Percentiles rank a stretch among this genome's conserved stretches.
Conservation (phyloP, 2,888 invertebrate species). For the Amphiduros pacificus region DNA sequence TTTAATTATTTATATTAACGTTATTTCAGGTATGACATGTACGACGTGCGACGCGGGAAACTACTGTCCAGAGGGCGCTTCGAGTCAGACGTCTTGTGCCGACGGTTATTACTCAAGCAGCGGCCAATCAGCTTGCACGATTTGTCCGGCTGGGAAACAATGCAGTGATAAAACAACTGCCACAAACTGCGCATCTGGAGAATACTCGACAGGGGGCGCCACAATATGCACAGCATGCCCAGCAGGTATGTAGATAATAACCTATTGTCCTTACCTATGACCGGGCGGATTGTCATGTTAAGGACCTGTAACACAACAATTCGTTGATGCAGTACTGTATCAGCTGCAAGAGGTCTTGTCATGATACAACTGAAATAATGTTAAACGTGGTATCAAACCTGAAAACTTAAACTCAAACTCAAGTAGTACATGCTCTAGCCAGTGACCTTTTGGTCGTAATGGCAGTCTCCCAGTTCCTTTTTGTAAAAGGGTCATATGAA, state of each 20-base stretch:
- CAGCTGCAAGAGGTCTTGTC: too few species aligned
- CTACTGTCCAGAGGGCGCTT: slow-evolving; percentile 46
- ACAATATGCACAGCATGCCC: slow-evolving; percentile 38
- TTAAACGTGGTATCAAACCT: too few species aligned
- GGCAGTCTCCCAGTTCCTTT: too few species aligned
- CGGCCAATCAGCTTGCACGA: slow-evolving; percentile 16
- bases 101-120: slow-evolving; percentile 42
- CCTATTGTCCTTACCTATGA: background rate
- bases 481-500: too few species aligned
- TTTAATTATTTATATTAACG: background rate
- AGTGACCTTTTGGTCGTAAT: too few species aligned
- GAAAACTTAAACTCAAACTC: too few species aligned
- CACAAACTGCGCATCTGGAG: slow-evolving; percentile 43
- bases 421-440: too few species aligned
- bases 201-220: slow-evolving; percentile 37
- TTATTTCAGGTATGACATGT: slow-evolving; percentile 40
- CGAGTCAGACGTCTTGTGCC: slow-evolving; percentile 37
- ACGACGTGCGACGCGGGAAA: slow-evolving; percentile 46
- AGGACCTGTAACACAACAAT: too few species aligned
- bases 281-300: background rate
- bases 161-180: slow-evolving; percentile 40
- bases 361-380: too few species aligned
- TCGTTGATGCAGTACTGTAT: too few species aligned
- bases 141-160: slow-evolving; percentile 39
- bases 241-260: slow-evolving; percentile 21